Percentiles rank a stretch among this genome's conserved stretches.
These are phyloP conservation scores for Nyleta sp. DNA, from an alignment of 2,888 invertebrate genomes.

Conservation along the genomic window DNA sequence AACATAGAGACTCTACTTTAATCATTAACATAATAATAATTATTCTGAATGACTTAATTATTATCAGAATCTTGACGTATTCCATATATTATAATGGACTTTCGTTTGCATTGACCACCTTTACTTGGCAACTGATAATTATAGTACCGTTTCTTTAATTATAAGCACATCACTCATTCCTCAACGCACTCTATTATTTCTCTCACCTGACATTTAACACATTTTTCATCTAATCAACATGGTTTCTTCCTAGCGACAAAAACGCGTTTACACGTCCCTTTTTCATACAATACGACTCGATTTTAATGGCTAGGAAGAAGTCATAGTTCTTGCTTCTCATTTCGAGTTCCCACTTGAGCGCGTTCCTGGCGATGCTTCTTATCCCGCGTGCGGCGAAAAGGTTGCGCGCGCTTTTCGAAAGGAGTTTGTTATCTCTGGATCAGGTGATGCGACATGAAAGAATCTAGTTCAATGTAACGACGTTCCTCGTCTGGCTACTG, in stretches of 20 bases:
- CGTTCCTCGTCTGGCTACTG: slow-evolving; percentile 49
- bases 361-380: slow-evolving; percentile 41
- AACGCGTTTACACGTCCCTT: slow-evolving; percentile 45
- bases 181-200: no score
- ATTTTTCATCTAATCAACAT: slow-evolving; percentile 38
- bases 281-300: slow-evolving; percentile 42
- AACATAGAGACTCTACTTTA: no score
- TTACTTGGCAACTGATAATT: no score
- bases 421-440: slow-evolving; percentile 67
- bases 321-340: slow-evolving; percentile 53
- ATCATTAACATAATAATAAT: no score
- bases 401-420: slow-evolving; percentile 54
- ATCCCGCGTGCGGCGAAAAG: slow-evolving; percentile 50
- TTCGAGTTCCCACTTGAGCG: slow-evolving; percentile 52
- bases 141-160: no score
- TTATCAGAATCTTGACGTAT: no score
- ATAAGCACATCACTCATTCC: no score
- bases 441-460: slow-evolving; percentile 64
- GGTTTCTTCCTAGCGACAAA: slow-evolving; percentile 6
- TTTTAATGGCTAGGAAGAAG: slow-evolving; percentile 57
- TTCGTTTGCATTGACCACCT: no score
- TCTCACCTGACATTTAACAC: no score
- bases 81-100: no score
- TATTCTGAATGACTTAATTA: no score
- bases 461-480: slow-evolving; percentile 66